Evolutionary conservation across 92 coral and sea anemone species (phyloP), one percentile per base, ranked within the genome.

Genomic region (Parazoanthus swiftii): DNA sequence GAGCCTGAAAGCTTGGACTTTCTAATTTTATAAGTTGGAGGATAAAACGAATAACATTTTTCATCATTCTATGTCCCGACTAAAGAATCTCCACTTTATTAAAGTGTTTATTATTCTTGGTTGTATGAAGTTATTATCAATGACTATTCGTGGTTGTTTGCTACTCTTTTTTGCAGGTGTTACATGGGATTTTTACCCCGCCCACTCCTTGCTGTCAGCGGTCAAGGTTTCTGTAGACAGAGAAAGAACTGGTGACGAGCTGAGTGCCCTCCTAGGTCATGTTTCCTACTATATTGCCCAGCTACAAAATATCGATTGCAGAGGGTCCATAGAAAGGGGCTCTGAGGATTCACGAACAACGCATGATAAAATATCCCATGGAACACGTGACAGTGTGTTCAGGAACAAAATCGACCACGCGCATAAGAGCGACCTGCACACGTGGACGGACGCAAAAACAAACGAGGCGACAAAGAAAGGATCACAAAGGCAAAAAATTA

Each of bases 241-340:
- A 63, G 85, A 81, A 39, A 39, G 54, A 39, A 37, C 9, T 37
- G 26, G 85, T 65, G 68, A 81, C 74, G 85, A 81, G 33, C 26
- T 59, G 68, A 29, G 70, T 36, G 11, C 33, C 39, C 73, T 81
- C 25, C 46, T 81, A 11, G 72, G 16, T 59, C 72, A 54, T 20
- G 68, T 65, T 6, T 29, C 70, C 6, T 14, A 58, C 50, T 81
- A 81, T 39, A 37, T 81, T 63, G 51, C 50, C 37, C 85, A 37
- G 85, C 85, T 81, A 21, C 74, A 81, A 59, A 37, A 56, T 81
- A 59, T 81, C 25, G 48, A 13, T 15, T 38, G 36, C 5, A 23
- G 3, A 43, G 54, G 63, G 44, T 18, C 23, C 11, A 1, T 43
- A 43, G 29, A 37, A 76, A 5, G n/a, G 14, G 6, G 14, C 48